These are phyloP conservation scores for Drosophila infuscata DNA, from an alignment of 2,888 invertebrate species.

Conservation along the genomic window DNA sequence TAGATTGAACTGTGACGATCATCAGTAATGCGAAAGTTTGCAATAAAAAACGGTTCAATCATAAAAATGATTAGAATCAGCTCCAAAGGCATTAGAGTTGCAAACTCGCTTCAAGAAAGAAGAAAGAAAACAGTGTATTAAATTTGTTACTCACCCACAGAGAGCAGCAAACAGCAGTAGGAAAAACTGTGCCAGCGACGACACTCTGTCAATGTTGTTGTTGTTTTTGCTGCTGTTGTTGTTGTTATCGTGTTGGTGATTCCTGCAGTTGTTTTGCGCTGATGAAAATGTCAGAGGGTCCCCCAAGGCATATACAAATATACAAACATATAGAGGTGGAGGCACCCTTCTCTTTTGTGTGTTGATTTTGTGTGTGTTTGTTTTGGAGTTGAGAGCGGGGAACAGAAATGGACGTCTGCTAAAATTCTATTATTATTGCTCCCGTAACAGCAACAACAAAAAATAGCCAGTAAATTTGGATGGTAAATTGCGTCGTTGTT, in stretches of 20 bases:
- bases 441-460: constrained; percentile 38
- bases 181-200: constrained; percentile 61
- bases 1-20: not conserved
- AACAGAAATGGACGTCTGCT: constrained; percentile 51
- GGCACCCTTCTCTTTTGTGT: constrained; percentile 38
- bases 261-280: constrained; percentile 52
- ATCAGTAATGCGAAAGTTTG: not conserved
- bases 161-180: constrained; percentile 42
- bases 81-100: not conserved
- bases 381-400: constrained; percentile 37
- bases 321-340: not conserved
- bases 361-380: constrained; percentile 42
- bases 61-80: not conserved
- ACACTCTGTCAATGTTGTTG: constrained; percentile 38
- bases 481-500: constrained; percentile 65
- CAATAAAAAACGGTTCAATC: not conserved
- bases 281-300: constrained; percentile 76
- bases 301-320: constrained; percentile 61
- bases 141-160: constrained; percentile 68
- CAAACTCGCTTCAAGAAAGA: not conserved
- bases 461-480: constrained; percentile 55
- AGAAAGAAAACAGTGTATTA: constrained; percentile 12
- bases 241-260: constrained; percentile 31
- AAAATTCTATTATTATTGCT: constrained; percentile 76
- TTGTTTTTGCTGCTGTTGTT: constrained; percentile 23